phyloP scores from a whole-genome alignment of 2,888 invertebrate genomes.

The Timema podura region DNA sequence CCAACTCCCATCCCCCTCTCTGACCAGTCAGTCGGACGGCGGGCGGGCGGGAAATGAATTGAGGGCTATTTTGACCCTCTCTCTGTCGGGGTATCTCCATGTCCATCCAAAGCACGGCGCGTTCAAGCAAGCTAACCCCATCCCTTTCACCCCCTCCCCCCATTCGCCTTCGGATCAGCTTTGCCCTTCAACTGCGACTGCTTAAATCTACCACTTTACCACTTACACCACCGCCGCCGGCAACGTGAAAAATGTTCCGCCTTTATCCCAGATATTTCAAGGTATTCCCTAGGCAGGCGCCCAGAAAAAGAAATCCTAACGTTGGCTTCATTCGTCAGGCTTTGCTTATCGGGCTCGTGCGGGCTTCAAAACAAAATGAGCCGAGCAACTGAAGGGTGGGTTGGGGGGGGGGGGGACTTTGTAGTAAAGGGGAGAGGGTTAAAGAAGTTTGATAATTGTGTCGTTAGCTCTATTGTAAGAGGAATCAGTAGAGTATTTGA shows the following conservation, averaged over 20 bases:
- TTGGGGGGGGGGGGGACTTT: slow-evolving; percentile 24
- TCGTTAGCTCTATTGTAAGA: slow-evolving; percentile 34
- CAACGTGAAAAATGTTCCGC: slow-evolving; percentile 32
- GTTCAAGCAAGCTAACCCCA: too few species aligned
- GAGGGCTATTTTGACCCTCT: too few species aligned
- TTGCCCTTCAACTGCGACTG: too few species aligned
- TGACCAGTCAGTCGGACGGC: too few species aligned
- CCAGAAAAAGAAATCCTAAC: slow-evolving; percentile 37
- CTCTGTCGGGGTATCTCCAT: too few species aligned
- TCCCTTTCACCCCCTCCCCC: neutral
- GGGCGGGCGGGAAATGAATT: too few species aligned
- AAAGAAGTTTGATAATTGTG: slow-evolving; percentile 39
- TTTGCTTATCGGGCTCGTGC: slow-evolving; percentile 37
- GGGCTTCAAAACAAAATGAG: slow-evolving; percentile 23
- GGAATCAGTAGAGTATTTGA: too few species aligned
- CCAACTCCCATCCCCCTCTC: slow-evolving; percentile 26
- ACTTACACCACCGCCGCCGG: neutral
- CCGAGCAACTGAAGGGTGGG: too few species aligned
- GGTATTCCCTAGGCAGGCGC: slow-evolving; percentile 27
- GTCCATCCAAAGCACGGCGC: too few species aligned
- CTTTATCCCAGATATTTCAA: slow-evolving; percentile 33
- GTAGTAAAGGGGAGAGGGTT: slow-evolving; percentile 31
- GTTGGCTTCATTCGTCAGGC: slow-evolving; percentile 41
- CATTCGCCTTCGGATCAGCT: neutral
- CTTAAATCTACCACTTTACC: too few species aligned